Evolutionary conservation across 2,113 vertebrate species (phyloP).

Genomic region (Etheostoma cragini): DNA sequence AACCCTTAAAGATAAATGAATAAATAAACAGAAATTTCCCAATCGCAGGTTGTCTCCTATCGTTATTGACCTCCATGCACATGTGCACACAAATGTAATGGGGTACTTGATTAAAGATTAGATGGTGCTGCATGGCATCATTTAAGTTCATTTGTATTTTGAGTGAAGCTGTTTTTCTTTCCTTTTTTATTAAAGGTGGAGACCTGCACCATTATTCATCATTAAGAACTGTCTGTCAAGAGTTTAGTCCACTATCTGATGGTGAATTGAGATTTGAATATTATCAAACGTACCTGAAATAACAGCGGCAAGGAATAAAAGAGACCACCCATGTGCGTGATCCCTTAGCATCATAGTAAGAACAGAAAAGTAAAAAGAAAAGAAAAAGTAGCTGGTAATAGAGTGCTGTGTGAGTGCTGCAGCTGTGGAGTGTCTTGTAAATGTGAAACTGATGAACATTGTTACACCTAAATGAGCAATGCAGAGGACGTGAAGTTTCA

Average conservation of each 20-base stretch:
- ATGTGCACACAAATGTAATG: background rate
- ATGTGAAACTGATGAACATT: constrained; percentile 46
- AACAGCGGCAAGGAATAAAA: constrained; percentile 51
- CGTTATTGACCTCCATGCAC: background rate
- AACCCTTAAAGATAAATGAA: background rate
- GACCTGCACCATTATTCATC: background rate
- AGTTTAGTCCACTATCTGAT: background rate
- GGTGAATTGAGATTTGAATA: background rate
- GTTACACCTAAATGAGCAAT: background rate
- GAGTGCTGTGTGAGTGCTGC: background rate
- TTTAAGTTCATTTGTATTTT: background rate
- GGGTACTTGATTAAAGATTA: background rate
- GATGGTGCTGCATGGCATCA: background rate
- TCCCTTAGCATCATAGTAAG: background rate
- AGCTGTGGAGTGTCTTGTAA: constrained; percentile 30
- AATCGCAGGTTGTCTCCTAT: background rate
- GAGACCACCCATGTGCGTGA: background rate
- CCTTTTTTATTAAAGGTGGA: background rate
- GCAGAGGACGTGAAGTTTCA: constrained; percentile 51
- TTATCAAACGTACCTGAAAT: constrained; percentile 55
- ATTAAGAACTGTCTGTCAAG: background rate
- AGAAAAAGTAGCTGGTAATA: fast-evolving
- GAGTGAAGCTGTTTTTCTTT: background rate
- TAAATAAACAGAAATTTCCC: background rate
- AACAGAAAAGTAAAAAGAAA: background rate